Conservation (phyloP, 2,113 vertebrate genomes). For the Paramormyrops kingsleyae region DNA sequence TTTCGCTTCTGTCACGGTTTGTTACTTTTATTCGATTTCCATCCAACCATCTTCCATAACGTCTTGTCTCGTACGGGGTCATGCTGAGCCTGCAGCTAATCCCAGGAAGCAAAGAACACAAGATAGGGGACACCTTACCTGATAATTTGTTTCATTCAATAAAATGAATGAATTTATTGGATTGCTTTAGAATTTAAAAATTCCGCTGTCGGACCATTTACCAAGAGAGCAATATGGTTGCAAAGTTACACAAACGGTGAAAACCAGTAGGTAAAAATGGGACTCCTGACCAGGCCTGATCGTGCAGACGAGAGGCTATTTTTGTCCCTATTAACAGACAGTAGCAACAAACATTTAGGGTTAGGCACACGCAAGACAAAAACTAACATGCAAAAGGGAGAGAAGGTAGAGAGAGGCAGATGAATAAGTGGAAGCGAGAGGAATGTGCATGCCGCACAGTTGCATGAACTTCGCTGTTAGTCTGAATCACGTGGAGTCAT, state of each 20-base stretch:
- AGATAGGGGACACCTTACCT: neutral
- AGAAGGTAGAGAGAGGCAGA: constrained; percentile 34
- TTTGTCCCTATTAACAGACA: constrained; percentile 15
- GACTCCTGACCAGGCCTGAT: constrained; percentile 1
- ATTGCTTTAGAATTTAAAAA: neutral
- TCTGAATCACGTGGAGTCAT: constrained; percentile 21
- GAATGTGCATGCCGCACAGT: constrained; percentile 55
- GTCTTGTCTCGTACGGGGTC: neutral
- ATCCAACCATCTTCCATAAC: neutral
- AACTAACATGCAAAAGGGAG: constrained; percentile 47
- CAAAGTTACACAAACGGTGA: neutral
- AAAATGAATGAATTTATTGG: neutral
- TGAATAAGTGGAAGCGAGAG: constrained; percentile 21
- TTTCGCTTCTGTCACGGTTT: neutral
- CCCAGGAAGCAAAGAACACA: neutral
- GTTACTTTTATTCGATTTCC: neutral
- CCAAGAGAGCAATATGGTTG: neutral
- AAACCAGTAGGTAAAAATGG: constrained; percentile 10
- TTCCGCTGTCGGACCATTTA: neutral
- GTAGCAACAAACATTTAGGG: constrained; percentile 20
- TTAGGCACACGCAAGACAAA: constrained; percentile 22
- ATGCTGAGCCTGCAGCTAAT: neutral
- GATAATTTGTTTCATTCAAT: neutral
- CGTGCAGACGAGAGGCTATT: neutral
- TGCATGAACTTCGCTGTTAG: constrained; percentile 62